Percentiles rank a stretch among this genome's conserved stretches.
Evolutionary conservation across 2,888 invertebrate genomes (phyloP).

Genomic region (Cyclophora punctaria): DNA sequence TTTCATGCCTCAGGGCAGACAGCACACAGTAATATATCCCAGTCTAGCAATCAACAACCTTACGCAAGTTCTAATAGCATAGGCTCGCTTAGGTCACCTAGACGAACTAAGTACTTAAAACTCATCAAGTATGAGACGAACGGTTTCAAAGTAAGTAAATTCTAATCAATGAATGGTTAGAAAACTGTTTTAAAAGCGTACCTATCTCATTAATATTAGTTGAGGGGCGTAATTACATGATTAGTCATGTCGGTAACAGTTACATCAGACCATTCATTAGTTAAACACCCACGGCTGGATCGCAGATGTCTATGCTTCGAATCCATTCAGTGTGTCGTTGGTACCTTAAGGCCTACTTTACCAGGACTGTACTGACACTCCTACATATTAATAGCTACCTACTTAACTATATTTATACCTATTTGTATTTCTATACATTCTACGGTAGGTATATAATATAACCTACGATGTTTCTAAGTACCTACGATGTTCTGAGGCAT

Average conservation of each 20-base stretch:
- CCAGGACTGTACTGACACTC: not conserved
- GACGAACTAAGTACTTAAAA: too few relatives aligned
- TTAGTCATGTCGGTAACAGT: conserved; percentile 15
- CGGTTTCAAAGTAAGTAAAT: too few relatives aligned
- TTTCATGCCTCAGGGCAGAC: too few relatives aligned
- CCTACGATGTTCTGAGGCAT: too few relatives aligned
- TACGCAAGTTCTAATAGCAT: too few relatives aligned
- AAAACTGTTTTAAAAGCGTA: not conserved
- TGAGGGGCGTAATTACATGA: conserved; percentile 17
- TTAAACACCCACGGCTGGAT: conserved; percentile 12
- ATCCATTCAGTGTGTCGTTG: conserved; percentile 5
- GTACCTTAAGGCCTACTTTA: not conserved
- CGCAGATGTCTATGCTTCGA: conserved; percentile 10
- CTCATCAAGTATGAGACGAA: too few relatives aligned
- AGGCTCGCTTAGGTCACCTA: too few relatives aligned
- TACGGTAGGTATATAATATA: too few relatives aligned
- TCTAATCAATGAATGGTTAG: not conserved
- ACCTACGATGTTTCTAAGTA: too few relatives aligned
- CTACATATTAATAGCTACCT: not conserved
- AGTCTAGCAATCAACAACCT: too few relatives aligned
- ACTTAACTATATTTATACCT: not conserved
- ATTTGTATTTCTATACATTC: too few relatives aligned
- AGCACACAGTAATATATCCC: too few relatives aligned
- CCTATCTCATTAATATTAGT: conserved; percentile 11
- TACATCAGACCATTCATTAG: conserved; percentile 20